Base-by-base conservation (phyloP, 2,113 vertebrate genomes). In the Rutilus rutilus region DNA sequence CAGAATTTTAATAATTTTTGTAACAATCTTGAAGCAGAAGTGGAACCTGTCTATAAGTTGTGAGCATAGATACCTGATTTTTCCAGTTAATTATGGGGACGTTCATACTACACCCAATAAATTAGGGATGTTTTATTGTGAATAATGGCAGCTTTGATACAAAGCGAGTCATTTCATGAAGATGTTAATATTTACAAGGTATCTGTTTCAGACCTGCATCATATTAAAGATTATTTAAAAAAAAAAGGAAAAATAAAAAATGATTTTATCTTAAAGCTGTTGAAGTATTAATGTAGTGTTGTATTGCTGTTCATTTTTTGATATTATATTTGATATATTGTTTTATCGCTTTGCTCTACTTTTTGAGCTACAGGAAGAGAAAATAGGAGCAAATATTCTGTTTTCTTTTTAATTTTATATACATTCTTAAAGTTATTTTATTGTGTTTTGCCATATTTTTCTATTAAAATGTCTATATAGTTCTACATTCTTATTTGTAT, bases 71-170 rank as follows among this genome's bases (percentile, higher is more conserved):
- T 52, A 27, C 42, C 5, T 33, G 8, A 6, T 23, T 57, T 78
- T 33, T 10, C 17, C 27, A 33, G 27, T 78, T 52, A 9, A 57
- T 52, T 15, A 82, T 15, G 27, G 27, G 19, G 23, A 9, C 45
- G 52, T 15, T 10, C 45, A 23, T 15, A 4, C 45, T 50, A 11
- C 11, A n/a, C 2, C 23, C 23, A 65, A 6, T 21, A 47, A 21
- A 25, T 59, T 45, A 27, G 39, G 59, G 39, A 27, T 47, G 59
- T 80, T 80, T 47, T 80, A 64, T 62, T 19, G 23, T 1, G 4
- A 62, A 79, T 45, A 45, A n/a, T 3, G 78, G 59, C 59, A 64
- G 59, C 59, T 80, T 80, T 80, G 36, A 64, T 8, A 47, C 59
- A 1, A 62, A 80, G 57, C 4, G 1, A 33, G 79, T 54, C 9